phyloP scores from a whole-genome alignment of 2,888 invertebrate genomes.

The Chymomyza caudatula region DNA sequence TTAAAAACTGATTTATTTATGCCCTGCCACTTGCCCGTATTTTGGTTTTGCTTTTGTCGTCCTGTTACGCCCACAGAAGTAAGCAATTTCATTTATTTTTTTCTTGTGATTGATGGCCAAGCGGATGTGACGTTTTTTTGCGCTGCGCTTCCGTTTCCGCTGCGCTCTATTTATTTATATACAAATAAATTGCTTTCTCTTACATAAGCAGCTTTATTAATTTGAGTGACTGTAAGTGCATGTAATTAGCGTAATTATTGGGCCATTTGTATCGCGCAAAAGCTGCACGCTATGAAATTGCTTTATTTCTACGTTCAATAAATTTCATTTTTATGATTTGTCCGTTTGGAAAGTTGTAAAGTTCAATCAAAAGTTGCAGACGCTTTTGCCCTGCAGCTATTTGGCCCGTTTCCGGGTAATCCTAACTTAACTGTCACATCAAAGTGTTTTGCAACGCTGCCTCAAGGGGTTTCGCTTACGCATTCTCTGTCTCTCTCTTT shows the following conservation, averaged over 20 bases:
- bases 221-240: slow-evolving; percentile 23
- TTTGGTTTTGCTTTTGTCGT: not conserved
- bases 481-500: slow-evolving; percentile 5
- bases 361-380: not conserved
- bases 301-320: not conserved
- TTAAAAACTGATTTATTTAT: slow-evolving; percentile 1
- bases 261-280: slow-evolving; percentile 31
- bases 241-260: slow-evolving; percentile 58
- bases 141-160: not conserved
- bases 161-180: not conserved
- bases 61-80: not conserved
- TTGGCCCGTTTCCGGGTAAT: not conserved
- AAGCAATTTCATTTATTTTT: not conserved
- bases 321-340: not conserved
- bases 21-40: not conserved
- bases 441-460: slow-evolving; percentile 47
- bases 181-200: not conserved
- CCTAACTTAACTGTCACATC: slow-evolving; percentile 40
- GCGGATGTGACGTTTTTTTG: not conserved
- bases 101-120: slow-evolving; percentile 1
- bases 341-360: too few relatives aligned
- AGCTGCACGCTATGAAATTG: not conserved
- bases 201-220: slow-evolving; percentile 31
- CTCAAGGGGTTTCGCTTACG: not conserved
- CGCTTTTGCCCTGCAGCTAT: not conserved